Evolutionary conservation across 2,113 vertebrate genomes (phyloP), one percentile per base, ranked within the genome.

Genomic region (Oncorhynchus mykiss): DNA sequence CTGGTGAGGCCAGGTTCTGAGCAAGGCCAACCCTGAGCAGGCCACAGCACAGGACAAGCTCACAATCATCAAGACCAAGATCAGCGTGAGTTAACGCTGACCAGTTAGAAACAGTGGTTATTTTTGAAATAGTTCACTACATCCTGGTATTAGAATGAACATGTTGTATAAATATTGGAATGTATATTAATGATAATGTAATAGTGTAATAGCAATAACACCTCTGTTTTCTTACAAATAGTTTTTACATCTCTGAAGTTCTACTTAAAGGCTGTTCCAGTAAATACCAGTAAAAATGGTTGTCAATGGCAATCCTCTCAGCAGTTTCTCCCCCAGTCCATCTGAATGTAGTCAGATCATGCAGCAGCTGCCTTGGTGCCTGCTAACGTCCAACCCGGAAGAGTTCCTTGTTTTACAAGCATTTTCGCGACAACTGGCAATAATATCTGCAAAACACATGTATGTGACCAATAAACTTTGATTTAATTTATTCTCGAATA

Each of bases 11-110:
- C 95, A 97, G 84, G 96, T 96, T 0, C 86, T 99, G 39, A 91
- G 66, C 86, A 95, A 92, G 85, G 97, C 97, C 82, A 96, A 97
- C 1, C 67, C 87, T 0, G 98, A 99, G 67, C 93, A 99, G 77
- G 91, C 90, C 0, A 86, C 95, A 0, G 97, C 98, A 39, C 95
- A 97, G 88, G 95, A 97, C 72, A 99, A 98, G 75, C 93, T 99
- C 71, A 65, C 90, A 0, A 74, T 72, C 78, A 94, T 99, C 89
- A 98, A 96, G 89, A 87, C 85, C 86, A 98, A 98, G 88, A 96
- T 99, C 29, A 74, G 92, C 0, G 98, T 98, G 89, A 97, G 96
- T 93, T 13, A 39, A 39, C 8, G 8, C 7, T 39, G 34, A 39
- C 34, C 34, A 39, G 8, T 39, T 39, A 64, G 60, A n/a, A 64